phyloP scores from a whole-genome alignment of 1,140 invertebrate species.

The Drosophila nikananu region DNA sequence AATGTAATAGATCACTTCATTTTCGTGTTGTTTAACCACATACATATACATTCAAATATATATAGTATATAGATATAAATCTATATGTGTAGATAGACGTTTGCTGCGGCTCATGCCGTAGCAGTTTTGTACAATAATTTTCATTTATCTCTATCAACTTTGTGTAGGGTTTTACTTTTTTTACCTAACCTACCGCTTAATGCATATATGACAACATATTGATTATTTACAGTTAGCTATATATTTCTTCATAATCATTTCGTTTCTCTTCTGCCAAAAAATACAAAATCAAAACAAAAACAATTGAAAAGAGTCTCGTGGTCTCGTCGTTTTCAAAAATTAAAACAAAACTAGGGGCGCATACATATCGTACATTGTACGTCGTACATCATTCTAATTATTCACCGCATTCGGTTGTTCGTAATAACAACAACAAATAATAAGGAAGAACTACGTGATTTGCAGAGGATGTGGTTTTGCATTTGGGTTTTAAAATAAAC shows the following conservation, averaged over 20 bases:
- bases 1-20: constrained; percentile 83
- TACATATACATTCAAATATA: constrained; percentile 57
- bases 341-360: constrained; percentile 58
- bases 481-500: constrained; percentile 24
- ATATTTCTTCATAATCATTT: constrained; percentile 48
- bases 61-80: constrained; percentile 55
- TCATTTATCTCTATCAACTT: constrained; percentile 76
- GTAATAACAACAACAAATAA: constrained; percentile 67
- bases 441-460: constrained; percentile 78
- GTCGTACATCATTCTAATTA: constrained; percentile 6
- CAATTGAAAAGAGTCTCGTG: constrained; percentile 81
- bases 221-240: constrained; percentile 57
- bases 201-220: constrained; percentile 79
- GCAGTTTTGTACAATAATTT: constrained; percentile 78
- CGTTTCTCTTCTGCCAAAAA: constrained; percentile 60
- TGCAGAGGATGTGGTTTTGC: constrained; percentile 23
- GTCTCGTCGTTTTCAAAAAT: constrained; percentile 74
- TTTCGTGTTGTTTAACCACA: constrained; percentile 69
- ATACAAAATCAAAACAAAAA: constrained; percentile 72
- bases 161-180: constrained; percentile 52
- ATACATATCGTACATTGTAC: constrained; percentile 6
- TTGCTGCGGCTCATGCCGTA: constrained; percentile 44
- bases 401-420: constrained; percentile 13
- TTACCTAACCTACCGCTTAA: constrained; percentile 70
- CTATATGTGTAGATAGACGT: constrained; percentile 55